Conservation (phyloP, 2,888 invertebrate genomes). For the Apamea crenata region DNA sequence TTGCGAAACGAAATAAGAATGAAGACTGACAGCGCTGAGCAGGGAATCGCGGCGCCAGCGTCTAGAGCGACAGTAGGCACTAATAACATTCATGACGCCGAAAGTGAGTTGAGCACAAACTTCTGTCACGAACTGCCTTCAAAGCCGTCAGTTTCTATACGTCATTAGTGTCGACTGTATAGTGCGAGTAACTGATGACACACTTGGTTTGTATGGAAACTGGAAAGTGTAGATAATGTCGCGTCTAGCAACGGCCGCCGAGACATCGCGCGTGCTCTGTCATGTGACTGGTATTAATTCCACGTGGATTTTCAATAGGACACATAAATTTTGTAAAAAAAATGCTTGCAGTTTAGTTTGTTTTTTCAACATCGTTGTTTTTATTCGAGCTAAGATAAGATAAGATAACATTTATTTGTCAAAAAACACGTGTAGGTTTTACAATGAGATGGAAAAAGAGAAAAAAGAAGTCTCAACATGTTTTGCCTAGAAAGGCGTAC, state of each 20-base stretch:
- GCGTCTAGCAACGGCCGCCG: too few relatives aligned
- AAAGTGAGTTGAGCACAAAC: neutral
- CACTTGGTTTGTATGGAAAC: too few relatives aligned
- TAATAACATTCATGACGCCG: neutral
- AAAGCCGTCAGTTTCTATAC: neutral
- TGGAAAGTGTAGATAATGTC: too few relatives aligned
- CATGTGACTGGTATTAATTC: neutral
- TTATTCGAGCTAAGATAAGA: neutral
- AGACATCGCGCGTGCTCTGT: too few relatives aligned
- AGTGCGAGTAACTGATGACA: neutral
- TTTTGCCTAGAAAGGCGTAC: too few relatives aligned
- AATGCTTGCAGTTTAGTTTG: neutral
- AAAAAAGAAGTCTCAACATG: too few relatives aligned
- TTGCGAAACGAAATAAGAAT: too few relatives aligned
- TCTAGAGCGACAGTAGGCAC: neutral
- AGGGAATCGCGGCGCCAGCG: neutral
- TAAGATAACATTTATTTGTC: too few relatives aligned
- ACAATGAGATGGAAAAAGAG: too few relatives aligned
- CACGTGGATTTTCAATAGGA: neutral
- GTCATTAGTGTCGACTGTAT: neutral
- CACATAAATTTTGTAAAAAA: neutral
- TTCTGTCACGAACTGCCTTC: neutral
- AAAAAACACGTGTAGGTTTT: too few relatives aligned
- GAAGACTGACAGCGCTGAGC: neutral
- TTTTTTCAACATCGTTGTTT: neutral